Evolutionary conservation across 2,888 invertebrate genomes (phyloP), one percentile per base, ranked within the genome.

Genomic region (Ctena decussata): DNA sequence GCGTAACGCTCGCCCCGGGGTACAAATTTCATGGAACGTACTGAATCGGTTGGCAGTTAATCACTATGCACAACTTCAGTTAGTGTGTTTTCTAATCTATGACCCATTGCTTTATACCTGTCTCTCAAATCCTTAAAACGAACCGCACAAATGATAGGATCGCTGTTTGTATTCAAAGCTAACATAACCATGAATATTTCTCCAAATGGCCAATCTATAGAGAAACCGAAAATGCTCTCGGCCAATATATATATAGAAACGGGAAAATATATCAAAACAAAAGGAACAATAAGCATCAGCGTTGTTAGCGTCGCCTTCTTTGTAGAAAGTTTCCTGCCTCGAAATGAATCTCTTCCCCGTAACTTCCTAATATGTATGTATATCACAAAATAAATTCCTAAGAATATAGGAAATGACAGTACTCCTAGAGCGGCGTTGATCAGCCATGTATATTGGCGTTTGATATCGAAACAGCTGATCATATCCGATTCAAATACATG

Each of bases 131-230:
- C 44, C 44, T 18, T 30, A 18, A 72, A 44, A 32, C 72, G 39
- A 21, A 72, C 6, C 0, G 72, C 72, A 46, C 46, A 72, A 15
- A 72, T 44, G 3, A 72, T 30, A 11, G 72, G 72, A 72, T 72
- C 72, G 27, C 44, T 72, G 44, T 44, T 46, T 6, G 72, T 72
- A 46, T 72, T 24, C 0, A 72, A 24, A 27, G 72, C 72, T 21
- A 72, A 1, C 18, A 72, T 15, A 39, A 72, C 72, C 72, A 72
- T 72, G 39, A 72, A 72, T 41, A 39, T 30, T 5, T 72, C 44
- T 44, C 44, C 39, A 30, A 72, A 72, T 30, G 72, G 72, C 72
- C 72, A 72, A 5, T 41, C 46, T 41, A 30, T 41, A 8, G 27
- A 8, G 18, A 72, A 3, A 15, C 44, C 46, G 6, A 72, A 46